Evolutionary conservation across 1,140 invertebrate species (phyloP).

Genomic region (Maniola jurtina): DNA sequence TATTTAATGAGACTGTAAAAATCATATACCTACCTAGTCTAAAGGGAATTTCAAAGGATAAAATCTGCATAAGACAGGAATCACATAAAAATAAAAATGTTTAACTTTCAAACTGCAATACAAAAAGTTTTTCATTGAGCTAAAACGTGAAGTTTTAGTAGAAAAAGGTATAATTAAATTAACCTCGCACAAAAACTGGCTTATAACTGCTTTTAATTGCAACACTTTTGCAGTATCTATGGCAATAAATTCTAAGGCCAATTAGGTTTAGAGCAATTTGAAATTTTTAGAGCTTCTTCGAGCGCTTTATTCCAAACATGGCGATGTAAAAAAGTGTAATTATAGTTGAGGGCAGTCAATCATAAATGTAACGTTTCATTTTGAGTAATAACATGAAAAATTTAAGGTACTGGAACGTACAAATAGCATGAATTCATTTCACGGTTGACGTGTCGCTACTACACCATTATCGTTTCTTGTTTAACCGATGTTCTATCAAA

Average conservation of each 20-base stretch:
- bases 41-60: too few relatives aligned
- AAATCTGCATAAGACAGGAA: not conserved
- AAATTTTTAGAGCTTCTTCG: constrained; percentile 23
- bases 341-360: constrained; percentile 32
- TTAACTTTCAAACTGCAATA: not conserved
- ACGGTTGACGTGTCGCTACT: constrained; percentile 39
- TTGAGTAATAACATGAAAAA: constrained; percentile 39
- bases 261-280: constrained; percentile 26
- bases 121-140: not conserved
- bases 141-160: constrained; percentile 1
- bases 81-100: not conserved
- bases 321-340: constrained; percentile 33
- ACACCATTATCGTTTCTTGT: constrained; percentile 44
- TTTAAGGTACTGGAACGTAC: constrained; percentile 40
- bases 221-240: constrained; percentile 31
- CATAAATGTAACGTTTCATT: constrained; percentile 34
- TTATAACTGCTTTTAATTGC: constrained; percentile 28
- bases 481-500: constrained; percentile 19
- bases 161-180: constrained; percentile 12
- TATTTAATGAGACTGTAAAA: too few relatives aligned
- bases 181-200: constrained; percentile 6
- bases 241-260: constrained; percentile 27
- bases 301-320: constrained; percentile 22
- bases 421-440: constrained; percentile 52
- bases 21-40: too few relatives aligned